Evolutionary conservation across 2,113 vertebrate species (phyloP).

Genomic region (Barbus barbus): DNA sequence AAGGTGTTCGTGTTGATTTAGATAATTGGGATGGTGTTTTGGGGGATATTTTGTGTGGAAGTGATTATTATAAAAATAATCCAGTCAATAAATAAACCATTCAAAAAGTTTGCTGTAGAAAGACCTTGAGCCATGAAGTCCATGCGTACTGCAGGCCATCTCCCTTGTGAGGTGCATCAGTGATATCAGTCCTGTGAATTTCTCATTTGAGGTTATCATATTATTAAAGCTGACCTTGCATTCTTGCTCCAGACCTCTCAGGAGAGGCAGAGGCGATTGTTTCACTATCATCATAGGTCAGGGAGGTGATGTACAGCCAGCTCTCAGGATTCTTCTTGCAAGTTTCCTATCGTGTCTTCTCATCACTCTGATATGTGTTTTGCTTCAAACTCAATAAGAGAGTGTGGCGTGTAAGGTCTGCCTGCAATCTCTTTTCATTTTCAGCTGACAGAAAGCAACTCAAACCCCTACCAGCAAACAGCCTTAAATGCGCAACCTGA

Average conservation of each 20-base stretch:
- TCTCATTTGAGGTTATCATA: constrained; percentile 19
- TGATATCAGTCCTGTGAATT: constrained; percentile 12
- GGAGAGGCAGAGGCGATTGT: constrained; percentile 3
- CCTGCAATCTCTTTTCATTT: constrained; percentile 41
- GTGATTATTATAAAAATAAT: background rate
- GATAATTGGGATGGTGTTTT: background rate
- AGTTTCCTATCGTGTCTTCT: constrained; percentile 16
- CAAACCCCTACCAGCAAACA: background rate
- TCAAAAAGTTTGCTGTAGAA: background rate
- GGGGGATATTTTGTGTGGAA: background rate
- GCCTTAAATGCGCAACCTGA: background rate
- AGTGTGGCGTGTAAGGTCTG: constrained; percentile 9
- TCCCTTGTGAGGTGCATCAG: background rate
- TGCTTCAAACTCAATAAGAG: constrained; percentile 28
- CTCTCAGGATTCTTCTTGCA: background rate
- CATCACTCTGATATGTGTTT: background rate
- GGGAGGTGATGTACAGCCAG: background rate
- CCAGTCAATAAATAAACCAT: background rate
- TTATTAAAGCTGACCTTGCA: constrained; percentile 31
- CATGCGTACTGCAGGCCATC: background rate
- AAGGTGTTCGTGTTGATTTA: background rate
- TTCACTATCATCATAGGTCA: constrained; percentile 27
- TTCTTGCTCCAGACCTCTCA: background rate
- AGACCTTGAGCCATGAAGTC: background rate
- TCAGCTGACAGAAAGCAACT: constrained; percentile 11